Base-by-base conservation (phyloP, 2,888 invertebrate species). In the Emesis russula region DNA sequence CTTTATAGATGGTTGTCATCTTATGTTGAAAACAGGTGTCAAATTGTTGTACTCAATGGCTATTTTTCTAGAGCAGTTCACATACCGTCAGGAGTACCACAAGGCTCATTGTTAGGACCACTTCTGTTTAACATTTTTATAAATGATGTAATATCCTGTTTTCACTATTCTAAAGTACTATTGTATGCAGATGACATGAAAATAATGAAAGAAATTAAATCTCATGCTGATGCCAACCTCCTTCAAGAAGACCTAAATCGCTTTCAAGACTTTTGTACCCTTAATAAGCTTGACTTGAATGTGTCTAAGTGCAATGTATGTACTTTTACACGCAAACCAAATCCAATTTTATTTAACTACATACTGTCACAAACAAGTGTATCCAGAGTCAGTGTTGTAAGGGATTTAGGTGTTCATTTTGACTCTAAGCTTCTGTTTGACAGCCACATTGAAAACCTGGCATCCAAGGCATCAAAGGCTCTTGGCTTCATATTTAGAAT, bases 211-310 rank as follows among this genome's bases (percentile, higher is more conserved):
- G 11, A 63, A 2, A 11, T 86, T 15, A 44, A 68, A 15, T 66
- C 36, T 13, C 2, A n/a, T 4, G 44, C 25, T 0, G 81, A 80
- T 78, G 70, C 77, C 5, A 4, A 44, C 5, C n/a, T 41, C 4
- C 58, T 88, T 0, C 88, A 88, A 31, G 48, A 66, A 6, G 84
- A 84, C n/a, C 70, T 81, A 44, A 11, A 74, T n/a, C 15, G 44
- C 63, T 18, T 63, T 63, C 63, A 63, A 25, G 2, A 63, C 63
- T 63, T n/a, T 18, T 63, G 18, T 63, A 63, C 63, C 9, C 25
- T n/a, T 63, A 63, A 63, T 63, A 63, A 63, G 18, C 63, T 63
- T n/a, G 36, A 36, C 6, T 36, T 36, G 36, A 36, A 36, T 36
- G 36, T 36, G 36, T 36, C 36, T 36, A 36, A 63, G 25, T 18